Conservation (phyloP, 1,140 invertebrate species). For the Hormaphis cornu region DNA sequence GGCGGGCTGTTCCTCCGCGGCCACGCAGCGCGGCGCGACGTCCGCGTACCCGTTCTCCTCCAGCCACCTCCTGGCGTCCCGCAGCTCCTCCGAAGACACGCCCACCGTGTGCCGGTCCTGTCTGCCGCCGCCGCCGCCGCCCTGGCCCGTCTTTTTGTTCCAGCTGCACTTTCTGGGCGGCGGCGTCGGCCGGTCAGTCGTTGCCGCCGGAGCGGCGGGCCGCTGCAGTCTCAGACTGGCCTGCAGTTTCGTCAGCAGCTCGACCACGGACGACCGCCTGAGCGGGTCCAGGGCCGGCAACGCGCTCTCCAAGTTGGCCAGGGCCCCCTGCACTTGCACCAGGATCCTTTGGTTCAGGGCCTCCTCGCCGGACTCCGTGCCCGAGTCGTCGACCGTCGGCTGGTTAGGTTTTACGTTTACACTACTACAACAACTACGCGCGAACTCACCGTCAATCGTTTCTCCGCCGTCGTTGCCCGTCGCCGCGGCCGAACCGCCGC, state of each 20-base stretch:
- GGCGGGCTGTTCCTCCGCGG: not conserved
- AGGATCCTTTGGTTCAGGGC: conserved; percentile 48
- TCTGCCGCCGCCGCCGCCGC: not conserved
- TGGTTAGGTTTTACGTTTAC: conserved; percentile 21
- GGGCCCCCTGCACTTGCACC: conserved; percentile 65
- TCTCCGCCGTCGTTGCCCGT: not conserved
- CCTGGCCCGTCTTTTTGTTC: conserved; percentile 33
- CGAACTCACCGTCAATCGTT: conserved; percentile 18
- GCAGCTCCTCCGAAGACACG: conserved; percentile 66
- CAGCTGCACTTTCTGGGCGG: conserved; percentile 37
- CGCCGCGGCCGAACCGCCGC: too few species aligned
- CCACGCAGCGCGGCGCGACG: not conserved
- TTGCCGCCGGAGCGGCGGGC: not conserved
- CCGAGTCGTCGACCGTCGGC: conserved; percentile 49
- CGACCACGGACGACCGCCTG: conserved; percentile 55
- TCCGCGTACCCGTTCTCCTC: conserved; percentile 45
- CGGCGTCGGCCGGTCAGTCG: conserved; percentile 22
- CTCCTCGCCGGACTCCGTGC: conserved; percentile 59
- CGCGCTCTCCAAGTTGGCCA: conserved; percentile 61
- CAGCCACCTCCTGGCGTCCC: conserved; percentile 60
- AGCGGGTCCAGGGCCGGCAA: conserved; percentile 48
- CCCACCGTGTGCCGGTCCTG: conserved; percentile 64
- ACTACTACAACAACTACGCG: conserved; percentile 1
- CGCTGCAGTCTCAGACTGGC: conserved; percentile 51
- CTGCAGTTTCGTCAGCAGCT: conserved; percentile 64